Evolutionary conservation across 2,113 vertebrate genomes (phyloP).

Genomic region (Ia io): DNA sequence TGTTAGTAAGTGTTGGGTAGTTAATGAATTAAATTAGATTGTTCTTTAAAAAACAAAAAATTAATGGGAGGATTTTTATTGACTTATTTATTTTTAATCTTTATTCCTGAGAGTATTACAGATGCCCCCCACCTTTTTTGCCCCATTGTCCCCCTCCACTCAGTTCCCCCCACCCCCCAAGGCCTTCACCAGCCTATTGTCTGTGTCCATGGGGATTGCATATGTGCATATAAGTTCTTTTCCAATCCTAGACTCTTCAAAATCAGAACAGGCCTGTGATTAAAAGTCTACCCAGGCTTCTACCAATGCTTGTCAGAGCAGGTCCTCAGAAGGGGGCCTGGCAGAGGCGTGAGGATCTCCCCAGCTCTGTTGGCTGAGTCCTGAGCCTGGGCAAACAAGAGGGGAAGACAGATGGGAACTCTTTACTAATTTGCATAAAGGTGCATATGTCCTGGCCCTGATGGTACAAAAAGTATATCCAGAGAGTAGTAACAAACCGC

Average conservation of each 20-base stretch:
- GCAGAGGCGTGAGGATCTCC: neutral
- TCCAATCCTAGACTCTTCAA: neutral
- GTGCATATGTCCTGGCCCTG: neutral
- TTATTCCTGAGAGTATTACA: too few species aligned
- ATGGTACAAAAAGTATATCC: neutral
- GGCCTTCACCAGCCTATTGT: too few species aligned
- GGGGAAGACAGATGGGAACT: neutral
- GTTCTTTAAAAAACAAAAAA: neutral
- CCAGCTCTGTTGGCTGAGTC: neutral
- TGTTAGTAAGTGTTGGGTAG: neutral
- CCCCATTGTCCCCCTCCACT: too few species aligned
- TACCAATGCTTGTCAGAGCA: neutral
- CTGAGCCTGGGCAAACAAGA: neutral
- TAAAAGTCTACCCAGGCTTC: neutral
- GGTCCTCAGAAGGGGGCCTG: neutral
- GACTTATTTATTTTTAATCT: too few species aligned
- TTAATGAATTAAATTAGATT: neutral
- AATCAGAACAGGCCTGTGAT: neutral
- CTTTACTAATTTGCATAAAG: neutral
- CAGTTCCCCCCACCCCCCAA: too few species aligned
- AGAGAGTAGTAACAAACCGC: neutral
- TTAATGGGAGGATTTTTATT: neutral
- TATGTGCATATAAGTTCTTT: neutral
- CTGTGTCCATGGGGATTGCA: too few species aligned
- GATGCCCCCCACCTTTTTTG: too few species aligned